phyloP scores from a whole-genome alignment of 1,140 invertebrate genomes.

The Euwallacea fornicatus region DNA sequence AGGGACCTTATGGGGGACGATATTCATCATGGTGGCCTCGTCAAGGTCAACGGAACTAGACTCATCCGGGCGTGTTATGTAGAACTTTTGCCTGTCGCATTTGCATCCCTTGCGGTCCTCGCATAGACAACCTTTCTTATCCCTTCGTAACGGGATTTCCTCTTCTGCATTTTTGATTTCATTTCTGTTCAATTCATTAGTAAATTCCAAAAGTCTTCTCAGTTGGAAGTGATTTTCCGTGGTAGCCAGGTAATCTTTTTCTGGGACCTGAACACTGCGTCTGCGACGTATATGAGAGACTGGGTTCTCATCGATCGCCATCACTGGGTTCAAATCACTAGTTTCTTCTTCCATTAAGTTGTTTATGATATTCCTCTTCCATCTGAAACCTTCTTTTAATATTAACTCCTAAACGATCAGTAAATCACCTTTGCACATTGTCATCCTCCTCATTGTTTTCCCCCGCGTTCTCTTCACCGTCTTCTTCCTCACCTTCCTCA shows the following conservation, averaged over 20 bases:
- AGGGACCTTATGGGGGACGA: not conserved
- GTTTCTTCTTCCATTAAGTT: slow-evolving; percentile 45
- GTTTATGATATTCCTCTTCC: slow-evolving; percentile 40
- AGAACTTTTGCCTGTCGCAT: slow-evolving; percentile 8
- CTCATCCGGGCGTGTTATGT: not conserved
- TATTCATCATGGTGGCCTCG: not conserved
- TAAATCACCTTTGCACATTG: slow-evolving; percentile 6
- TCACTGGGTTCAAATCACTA: slow-evolving; percentile 42
- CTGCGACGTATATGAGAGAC: slow-evolving; percentile 41
- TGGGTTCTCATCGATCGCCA: slow-evolving; percentile 37
- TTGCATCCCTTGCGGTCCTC: slow-evolving; percentile 30
- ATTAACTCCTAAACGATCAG: too few species aligned
- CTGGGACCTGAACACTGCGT: slow-evolving; percentile 13
- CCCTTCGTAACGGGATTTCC: not conserved
- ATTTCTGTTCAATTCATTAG: not conserved
- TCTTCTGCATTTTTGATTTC: not conserved
- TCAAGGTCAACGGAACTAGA: slow-evolving; percentile 11
- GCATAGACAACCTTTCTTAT: slow-evolving; percentile 15
- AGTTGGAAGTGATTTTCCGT: too few species aligned
- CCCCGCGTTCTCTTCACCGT: slow-evolving; percentile 22
- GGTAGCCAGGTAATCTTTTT: not conserved
- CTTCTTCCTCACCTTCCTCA: slow-evolving; percentile 22
- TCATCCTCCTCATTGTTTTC: slow-evolving; percentile 19
- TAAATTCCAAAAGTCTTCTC: not conserved
- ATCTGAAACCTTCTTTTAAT: slow-evolving; percentile 10